Evolutionary conservation across 2,888 invertebrate genomes (phyloP), one percentile per base, ranked within the genome.

Genomic region (Drosophila ochracea): DNA sequence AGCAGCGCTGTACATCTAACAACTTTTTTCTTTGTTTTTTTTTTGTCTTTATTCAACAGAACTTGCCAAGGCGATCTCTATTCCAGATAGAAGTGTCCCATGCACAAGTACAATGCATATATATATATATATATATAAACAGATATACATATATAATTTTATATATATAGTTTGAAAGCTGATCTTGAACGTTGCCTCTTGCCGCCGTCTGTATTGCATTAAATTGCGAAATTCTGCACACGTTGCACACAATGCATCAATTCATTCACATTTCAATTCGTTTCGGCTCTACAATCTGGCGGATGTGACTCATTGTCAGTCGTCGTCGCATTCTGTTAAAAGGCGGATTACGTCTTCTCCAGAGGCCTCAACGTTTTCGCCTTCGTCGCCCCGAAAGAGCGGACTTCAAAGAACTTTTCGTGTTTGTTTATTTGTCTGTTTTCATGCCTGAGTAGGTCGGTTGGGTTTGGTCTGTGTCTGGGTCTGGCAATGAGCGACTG

Each of bases 201-300:
- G 60, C 41, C 47, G 1, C 28, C 10, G 35, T 28, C 19, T 65
- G 64, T 79, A 76, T 47, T 47, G 25, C 2, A 66, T 77, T 58
- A 77, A 64, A 88, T 88, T 85, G 86, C 85, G 89, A 85, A 85
- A 85, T 83, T 80, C 76, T 76, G 84, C 84, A 71, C 87, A 84
- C 87, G 79, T 55, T 75, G 73, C 82, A 72, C 76, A 81, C 78
- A 82, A 67, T 84, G 79, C 78, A 73, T 68, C 78, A 68, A 78
- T 78, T 77, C 78, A 81, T 81, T 73, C 72, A 49, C 61, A 66
- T 49, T 49, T 63, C 68, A 25, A 55, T 65, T 65, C 62, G 31
- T 13, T 33, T 19, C 19, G 41, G 31, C 19, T 63, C 19, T 3
- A 43, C 78, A 75, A 71, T 71, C 73, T 69, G 80, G 80, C 83